Conservation (phyloP, 2,888 invertebrate species). For the Plemyria rubiginata region DNA sequence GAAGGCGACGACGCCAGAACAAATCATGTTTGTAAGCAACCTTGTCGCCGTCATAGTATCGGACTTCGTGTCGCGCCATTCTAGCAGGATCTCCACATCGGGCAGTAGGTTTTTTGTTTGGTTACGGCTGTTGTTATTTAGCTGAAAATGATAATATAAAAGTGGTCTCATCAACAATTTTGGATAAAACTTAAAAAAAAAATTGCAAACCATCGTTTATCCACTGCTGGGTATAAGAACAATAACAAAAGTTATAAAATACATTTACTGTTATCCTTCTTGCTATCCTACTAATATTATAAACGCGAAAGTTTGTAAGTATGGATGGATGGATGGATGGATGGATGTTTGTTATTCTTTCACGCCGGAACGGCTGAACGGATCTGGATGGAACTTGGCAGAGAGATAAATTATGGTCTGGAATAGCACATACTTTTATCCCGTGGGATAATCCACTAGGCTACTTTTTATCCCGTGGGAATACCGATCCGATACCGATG, state of each 20-base stretch:
- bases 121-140: constrained; percentile 87
- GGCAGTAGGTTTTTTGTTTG: constrained; percentile 83
- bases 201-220: not conserved
- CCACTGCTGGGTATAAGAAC: not conserved
- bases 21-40: constrained; percentile 95
- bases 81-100: constrained; percentile 88
- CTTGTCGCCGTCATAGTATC: constrained; percentile 93
- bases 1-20: constrained; percentile 94
- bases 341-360: too few species aligned
- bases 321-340: too few species aligned
- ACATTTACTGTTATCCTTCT: too few species aligned
- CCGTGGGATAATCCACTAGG: too few species aligned
- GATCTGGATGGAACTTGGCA: too few species aligned
- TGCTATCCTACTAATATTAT: too few species aligned
- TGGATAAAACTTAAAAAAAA: not conserved
- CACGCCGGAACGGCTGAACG: too few species aligned
- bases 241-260: constrained; percentile 6
- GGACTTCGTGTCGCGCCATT: constrained; percentile 94
- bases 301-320: too few species aligned
- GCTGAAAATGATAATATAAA: constrained; percentile 71
- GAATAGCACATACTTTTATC: too few species aligned
- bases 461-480: too few species aligned
- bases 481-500: too few species aligned
- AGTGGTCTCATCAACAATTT: not conserved
- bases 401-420: too few species aligned